Evolutionary conservation across 2,888 invertebrate genomes (phyloP), one percentile per base, ranked within the genome.

Genomic region (Lasioglossum marginatum): DNA sequence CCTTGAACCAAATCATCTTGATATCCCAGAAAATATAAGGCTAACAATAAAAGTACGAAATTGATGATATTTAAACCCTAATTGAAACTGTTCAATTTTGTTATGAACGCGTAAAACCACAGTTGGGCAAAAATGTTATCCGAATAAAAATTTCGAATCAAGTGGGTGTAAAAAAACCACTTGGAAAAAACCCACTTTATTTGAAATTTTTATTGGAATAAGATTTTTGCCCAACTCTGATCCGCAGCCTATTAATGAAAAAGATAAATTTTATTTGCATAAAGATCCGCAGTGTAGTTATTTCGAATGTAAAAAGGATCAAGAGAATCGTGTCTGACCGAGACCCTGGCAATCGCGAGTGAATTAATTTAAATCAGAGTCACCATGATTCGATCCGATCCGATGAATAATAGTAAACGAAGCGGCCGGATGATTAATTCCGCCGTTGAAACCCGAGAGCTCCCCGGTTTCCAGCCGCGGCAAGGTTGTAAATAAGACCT

Each of bases 401-500:
- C 43, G 63, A 34, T 75, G 45, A 52, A 70, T 52, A 68, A 74
- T 71, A 57, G 81, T n/a, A 60, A 63, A 34, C 31, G 37, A 66
- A 8, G 60, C 52, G 52, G 23, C 19, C 23, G 31, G 45, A 63
- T 85, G 82, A 83, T 88, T 85, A 83, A 88, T 88, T 68, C 80
- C 74, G 68, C 43, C 23, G 48, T 63, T 37, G 71, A 85, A 76
- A 85, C 80, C 52, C 63, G 77, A 70, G 43, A 43, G 23, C 68
- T 23, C 34, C 45, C 57, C 5, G 66, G 34, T 19, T 66, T 52
- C 66, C 48, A 48, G 79, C 37, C 16, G 34, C 73, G 66, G 52
- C 88, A 77, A 82, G 88, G 57, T 87, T 82, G 80, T 76, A 86
- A 88, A 88, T 80, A 86, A 86, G 88, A 78, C 66, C 37, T 60